Base-by-base conservation (phyloP, 1,140 invertebrate genomes). In the Littorina saxatilis region DNA sequence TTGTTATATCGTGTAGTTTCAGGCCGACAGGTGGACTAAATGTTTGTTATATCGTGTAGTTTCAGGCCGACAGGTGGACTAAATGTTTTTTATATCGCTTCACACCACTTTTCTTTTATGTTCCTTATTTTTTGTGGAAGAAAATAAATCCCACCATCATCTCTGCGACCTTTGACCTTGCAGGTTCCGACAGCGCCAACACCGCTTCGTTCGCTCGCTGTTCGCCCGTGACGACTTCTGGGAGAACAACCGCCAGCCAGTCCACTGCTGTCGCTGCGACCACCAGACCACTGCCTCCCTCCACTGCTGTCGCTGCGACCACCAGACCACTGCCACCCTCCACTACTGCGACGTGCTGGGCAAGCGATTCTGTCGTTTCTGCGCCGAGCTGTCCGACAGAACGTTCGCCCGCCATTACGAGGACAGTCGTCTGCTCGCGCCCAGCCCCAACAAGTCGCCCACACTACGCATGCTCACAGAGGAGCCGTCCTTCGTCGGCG, bases 291-390 rank as follows among this genome's bases (percentile, higher is more conserved):
- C 40, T 4, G 70, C 40, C 70, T 50, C 70, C 39, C 70, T 47
- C 40, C 70, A 29, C 70, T 50, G 43, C 43, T n/a, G 40, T n/a
- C 70, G 70, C 27, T 73, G 70, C 27, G 43, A 9, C 23, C 70
- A 73, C 43, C 70, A 73, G 70, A 43, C 39, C 70, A 50, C 40
- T 4, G 70, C 40, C 70, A 73, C 70, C 39, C 70, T 47, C 40
- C 70, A 73, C n/a, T 73, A 50, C 27, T 73, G 70, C 43, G 70
- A 73, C 70, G 70, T 73, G 23, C 70, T 73, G 40, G 70, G 70
- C 5, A 73, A 50, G 40, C 39, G 70, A 23, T 73, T 73, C 70
- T 73, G 70, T 43, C 70, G 70, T n/a, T 73, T 73, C 40, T 73
- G 70, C 43, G 47, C 40, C 3, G 70, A 73, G 29, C 47, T 73